These are phyloP conservation scores for Pachyseris speciosa DNA, from an alignment of 64 coral and sea anemone species.

Conservation along the genomic window DNA sequence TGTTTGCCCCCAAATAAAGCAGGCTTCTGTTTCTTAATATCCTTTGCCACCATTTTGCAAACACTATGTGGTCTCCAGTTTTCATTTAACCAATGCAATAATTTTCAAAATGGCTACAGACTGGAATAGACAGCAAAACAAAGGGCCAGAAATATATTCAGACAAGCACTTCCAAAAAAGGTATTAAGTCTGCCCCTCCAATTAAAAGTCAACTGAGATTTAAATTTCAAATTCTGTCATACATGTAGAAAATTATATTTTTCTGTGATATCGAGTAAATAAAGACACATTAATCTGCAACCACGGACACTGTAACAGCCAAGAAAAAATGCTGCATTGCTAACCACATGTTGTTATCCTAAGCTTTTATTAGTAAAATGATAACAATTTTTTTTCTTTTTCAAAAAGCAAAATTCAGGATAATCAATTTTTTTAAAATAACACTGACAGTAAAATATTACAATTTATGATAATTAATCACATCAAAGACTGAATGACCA, in stretches of 20 bases:
- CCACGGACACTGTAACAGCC: not conserved
- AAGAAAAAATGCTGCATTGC: not conserved
- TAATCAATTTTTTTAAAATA: too few species aligned
- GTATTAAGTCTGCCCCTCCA: not conserved
- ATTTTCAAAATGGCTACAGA: slow-evolving; percentile 1
- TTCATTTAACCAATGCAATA: not conserved
- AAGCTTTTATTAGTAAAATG: too few species aligned
- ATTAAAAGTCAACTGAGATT: not conserved
- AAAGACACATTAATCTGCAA: not conserved
- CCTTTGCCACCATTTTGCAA: slow-evolving; percentile 7
- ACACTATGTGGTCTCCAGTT: not conserved
- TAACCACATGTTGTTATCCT: too few species aligned
- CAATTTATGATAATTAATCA: too few species aligned
- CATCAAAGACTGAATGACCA: too few species aligned
- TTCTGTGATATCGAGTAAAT: not conserved
- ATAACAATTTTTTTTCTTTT: too few species aligned
- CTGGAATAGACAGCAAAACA: not conserved
- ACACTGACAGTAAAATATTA: too few species aligned
- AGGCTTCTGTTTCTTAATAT: slow-evolving; percentile 22
- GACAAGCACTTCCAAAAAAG: not conserved
- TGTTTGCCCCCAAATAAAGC: not conserved
- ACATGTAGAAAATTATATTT: not conserved
- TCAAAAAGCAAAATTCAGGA: too few species aligned
- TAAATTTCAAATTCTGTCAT: not conserved
- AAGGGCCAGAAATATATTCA: not conserved